Conservation (phyloP, 2,113 vertebrate species). For the Istiophorus platypterus region DNA sequence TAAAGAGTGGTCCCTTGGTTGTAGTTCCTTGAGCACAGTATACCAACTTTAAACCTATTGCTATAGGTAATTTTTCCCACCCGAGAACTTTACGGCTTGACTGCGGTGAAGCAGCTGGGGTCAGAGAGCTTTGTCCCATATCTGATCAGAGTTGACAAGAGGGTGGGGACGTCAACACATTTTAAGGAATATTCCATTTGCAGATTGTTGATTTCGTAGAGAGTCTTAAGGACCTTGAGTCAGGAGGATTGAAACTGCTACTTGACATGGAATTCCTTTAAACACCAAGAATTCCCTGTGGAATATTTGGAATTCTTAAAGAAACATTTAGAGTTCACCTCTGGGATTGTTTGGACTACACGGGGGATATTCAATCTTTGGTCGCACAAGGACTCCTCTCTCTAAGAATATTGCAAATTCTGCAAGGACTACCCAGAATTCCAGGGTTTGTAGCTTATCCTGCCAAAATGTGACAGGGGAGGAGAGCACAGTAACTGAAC, state of each 20-base stretch:
- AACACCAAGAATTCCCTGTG: neutral
- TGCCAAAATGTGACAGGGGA: slow-evolving; percentile 18
- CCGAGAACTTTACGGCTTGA: neutral
- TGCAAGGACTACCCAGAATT: neutral
- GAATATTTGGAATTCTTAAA: neutral
- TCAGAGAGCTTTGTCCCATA: neutral
- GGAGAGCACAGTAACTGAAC: neutral
- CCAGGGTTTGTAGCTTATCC: neutral
- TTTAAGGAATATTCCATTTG: too few relatives aligned
- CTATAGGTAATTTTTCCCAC: neutral
- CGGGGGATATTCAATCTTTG: neutral
- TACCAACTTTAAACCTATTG: neutral
- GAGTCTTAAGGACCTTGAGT: neutral
- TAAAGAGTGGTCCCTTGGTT: neutral
- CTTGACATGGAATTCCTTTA: neutral
- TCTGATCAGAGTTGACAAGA: neutral
- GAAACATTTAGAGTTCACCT: neutral
- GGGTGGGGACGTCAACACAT: neutral
- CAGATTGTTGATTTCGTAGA: neutral
- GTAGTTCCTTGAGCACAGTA: too few relatives aligned
- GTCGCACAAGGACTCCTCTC: neutral
- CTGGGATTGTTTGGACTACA: neutral
- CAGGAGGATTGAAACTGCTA: neutral
- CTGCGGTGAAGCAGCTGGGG: neutral
- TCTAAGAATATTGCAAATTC: neutral